These are phyloP conservation scores for Calliscelio sp. DNA, from an alignment of 2,888 invertebrate genomes.

Conservation along the genomic window DNA sequence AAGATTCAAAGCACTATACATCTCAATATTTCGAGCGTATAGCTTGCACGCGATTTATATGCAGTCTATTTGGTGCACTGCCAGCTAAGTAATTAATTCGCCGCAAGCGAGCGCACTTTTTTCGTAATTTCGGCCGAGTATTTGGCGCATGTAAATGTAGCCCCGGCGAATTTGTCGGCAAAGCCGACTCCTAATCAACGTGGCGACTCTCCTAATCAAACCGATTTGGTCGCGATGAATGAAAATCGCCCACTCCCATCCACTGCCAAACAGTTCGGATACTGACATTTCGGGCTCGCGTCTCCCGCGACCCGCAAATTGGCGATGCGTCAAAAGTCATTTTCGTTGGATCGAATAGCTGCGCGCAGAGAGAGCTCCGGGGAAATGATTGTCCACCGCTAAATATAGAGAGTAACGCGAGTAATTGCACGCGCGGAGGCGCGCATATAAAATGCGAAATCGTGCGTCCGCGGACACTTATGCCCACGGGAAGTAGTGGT, in stretches of 20 bases:
- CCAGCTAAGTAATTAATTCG: slow-evolving; percentile 66
- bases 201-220: slow-evolving; percentile 51
- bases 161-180: background rate
- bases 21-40: slow-evolving; percentile 48
- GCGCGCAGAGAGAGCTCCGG: slow-evolving; percentile 46
- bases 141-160: slow-evolving; percentile 45
- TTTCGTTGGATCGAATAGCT: slow-evolving; percentile 41
- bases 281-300: slow-evolving; percentile 43
- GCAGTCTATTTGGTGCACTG: slow-evolving; percentile 54
- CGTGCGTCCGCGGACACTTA: slow-evolving; percentile 50
- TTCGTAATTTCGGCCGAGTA: slow-evolving; percentile 55
- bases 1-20: slow-evolving; percentile 21
- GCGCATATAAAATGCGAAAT: slow-evolving; percentile 63
- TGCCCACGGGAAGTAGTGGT: slow-evolving; percentile 56
- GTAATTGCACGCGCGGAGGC: slow-evolving; percentile 64
- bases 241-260: slow-evolving; percentile 42
- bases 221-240: slow-evolving; percentile 51
- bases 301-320: slow-evolving; percentile 54
- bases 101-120: slow-evolving; percentile 53
- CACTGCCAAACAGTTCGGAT: slow-evolving; percentile 49
- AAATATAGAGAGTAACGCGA: slow-evolving; percentile 62
- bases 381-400: slow-evolving; percentile 62
- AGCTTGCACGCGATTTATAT: slow-evolving; percentile 34
- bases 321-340: slow-evolving; percentile 67
- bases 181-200: slow-evolving; percentile 57